A percentile compares a stretch with the other conserved stretches of the same genome.
These are phyloP conservation scores for Epinotia demarniana DNA, from an alignment of 2,888 invertebrate species.

Conservation along the genomic window DNA sequence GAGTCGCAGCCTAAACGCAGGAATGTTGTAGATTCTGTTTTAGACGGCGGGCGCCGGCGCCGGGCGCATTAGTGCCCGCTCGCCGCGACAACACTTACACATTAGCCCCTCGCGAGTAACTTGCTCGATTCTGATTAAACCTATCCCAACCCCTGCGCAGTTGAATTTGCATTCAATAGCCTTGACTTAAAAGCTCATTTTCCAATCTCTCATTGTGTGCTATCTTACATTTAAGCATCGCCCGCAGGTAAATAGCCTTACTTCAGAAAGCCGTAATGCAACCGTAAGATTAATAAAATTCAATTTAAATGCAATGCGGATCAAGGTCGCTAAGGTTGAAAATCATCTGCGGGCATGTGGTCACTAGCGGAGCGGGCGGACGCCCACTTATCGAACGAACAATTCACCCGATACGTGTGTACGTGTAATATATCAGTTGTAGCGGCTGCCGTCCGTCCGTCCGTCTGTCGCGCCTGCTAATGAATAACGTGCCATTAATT, in stretches of 20 bases:
- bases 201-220: background rate
- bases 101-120: slow-evolving; percentile 71
- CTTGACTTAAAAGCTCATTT: slow-evolving; percentile 9
- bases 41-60: slow-evolving; percentile 83
- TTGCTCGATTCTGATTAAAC: slow-evolving; percentile 52
- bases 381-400: slow-evolving; percentile 79
- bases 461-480: slow-evolving; percentile 56
- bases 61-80: slow-evolving; percentile 76
- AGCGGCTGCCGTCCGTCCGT: slow-evolving; percentile 58
- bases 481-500: slow-evolving; percentile 47
- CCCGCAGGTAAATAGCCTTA: slow-evolving; percentile 15
- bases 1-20: slow-evolving; percentile 74
- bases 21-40: slow-evolving; percentile 79
- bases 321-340: slow-evolving; percentile 31
- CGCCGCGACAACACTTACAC: slow-evolving; percentile 71
- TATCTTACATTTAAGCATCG: slow-evolving; percentile 28
- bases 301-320: background rate
- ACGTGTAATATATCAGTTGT: slow-evolving; percentile 72
- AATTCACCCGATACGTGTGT: slow-evolving; percentile 74
- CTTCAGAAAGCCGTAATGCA: slow-evolving; percentile 26
- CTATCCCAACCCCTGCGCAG: slow-evolving; percentile 1
- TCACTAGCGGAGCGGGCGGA: slow-evolving; percentile 46
- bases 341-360: slow-evolving; percentile 21
- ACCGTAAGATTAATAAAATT: slow-evolving; percentile 23
- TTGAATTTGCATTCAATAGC: slow-evolving; percentile 4